Conservation (phyloP, 2,113 vertebrate species). For the Nicator chloris region DNA sequence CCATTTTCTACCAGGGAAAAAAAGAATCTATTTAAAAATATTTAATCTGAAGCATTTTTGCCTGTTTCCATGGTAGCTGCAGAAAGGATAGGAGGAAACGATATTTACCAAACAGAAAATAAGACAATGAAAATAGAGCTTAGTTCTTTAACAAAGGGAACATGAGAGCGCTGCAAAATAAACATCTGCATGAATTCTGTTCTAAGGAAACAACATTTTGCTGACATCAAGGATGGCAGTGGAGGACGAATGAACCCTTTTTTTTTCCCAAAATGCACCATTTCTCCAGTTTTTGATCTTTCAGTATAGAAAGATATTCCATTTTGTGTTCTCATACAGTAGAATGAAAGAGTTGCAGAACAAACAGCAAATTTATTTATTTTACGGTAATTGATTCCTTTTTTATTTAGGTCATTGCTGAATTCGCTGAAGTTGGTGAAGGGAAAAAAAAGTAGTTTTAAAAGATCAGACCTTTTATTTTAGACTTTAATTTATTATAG, state of each 20-base stretch:
- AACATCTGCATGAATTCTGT: conserved; percentile 14
- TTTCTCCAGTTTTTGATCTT: conserved; percentile 6
- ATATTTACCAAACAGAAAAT: conserved; percentile 64
- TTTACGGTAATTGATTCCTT: conserved; percentile 33
- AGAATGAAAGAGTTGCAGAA: conserved; percentile 11
- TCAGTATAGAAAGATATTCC: background rate
- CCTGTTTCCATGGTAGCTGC: conserved; percentile 76
- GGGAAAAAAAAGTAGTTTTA: background rate
- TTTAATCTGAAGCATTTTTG: conserved; percentile 41
- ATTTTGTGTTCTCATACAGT: background rate
- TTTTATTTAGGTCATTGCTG: conserved; percentile 36
- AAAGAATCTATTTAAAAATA: conserved; percentile 50
- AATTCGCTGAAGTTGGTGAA: background rate
- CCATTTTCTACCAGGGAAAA: background rate
- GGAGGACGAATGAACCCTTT: background rate
- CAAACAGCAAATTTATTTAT: background rate
- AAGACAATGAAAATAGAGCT: conserved; percentile 53
- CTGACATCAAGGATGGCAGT: background rate
- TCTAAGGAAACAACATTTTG: background rate
- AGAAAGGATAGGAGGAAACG: conserved; percentile 33
- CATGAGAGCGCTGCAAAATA: background rate
- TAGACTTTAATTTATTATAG: background rate
- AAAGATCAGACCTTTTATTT: background rate
- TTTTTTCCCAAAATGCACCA: background rate
- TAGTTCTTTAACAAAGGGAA: conserved; percentile 26